These are phyloP conservation scores for Lepus townsendii DNA, from an alignment of 2,797 vertebrate species.

Conservation along the genomic window DNA sequence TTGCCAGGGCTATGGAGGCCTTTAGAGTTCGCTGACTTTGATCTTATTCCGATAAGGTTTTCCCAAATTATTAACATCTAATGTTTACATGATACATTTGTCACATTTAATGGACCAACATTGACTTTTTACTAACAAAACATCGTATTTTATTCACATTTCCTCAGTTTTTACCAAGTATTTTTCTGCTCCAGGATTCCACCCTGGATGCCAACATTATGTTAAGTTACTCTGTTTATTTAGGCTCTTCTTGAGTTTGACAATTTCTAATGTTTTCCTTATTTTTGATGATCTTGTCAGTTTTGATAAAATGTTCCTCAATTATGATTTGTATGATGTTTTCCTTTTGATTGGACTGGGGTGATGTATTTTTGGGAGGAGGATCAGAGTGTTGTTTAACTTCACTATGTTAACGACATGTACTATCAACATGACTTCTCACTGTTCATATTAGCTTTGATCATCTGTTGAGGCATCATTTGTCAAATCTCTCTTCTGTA, in stretches of 20 bases:
- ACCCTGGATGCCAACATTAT: background rate
- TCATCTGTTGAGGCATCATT: background rate
- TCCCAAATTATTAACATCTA: background rate
- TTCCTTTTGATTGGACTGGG: background rate
- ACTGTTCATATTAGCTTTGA: background rate
- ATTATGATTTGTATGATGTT: background rate
- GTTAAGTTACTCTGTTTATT: background rate
- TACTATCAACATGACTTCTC: background rate
- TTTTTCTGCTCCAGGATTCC: background rate
- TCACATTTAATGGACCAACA: background rate
- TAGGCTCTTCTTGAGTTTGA: background rate
- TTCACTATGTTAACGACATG: background rate
- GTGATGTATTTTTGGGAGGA: background rate
- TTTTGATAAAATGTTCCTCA: conserved; percentile 10
- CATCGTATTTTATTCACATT: background rate
- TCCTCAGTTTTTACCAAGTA: background rate
- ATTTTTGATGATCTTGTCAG: background rate
- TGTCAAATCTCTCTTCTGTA: background rate
- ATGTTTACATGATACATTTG: background rate
- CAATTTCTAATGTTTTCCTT: background rate
- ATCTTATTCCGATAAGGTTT: no score
- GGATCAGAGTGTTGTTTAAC: background rate
- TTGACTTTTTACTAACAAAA: background rate
- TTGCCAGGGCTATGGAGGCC: no score
- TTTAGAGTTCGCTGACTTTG: no score